phyloP scores from a whole-genome alignment of 2,888 invertebrate genomes.

The Achlya flavicornis region DNA sequence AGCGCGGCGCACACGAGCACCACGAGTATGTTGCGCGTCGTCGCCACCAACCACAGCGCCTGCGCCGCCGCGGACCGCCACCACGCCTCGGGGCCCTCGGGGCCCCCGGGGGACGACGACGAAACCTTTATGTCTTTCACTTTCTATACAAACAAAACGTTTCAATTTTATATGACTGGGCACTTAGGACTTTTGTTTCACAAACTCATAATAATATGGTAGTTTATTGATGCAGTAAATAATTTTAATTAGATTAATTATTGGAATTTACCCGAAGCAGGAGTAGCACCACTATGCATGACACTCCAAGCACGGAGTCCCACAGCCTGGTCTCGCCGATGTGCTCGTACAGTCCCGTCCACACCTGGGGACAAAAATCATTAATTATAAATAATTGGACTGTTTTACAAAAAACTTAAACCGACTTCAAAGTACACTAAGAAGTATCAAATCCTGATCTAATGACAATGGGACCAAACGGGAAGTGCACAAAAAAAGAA shows the following conservation, averaged over 20 bases:
- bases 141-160: slow-evolving; percentile 86
- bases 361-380: slow-evolving; percentile 74
- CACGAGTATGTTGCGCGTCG: slow-evolving; percentile 90
- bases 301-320: slow-evolving; percentile 88
- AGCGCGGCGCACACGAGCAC: slow-evolving; percentile 87
- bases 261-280: slow-evolving; percentile 85
- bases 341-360: slow-evolving; percentile 88
- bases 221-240: too few relatives aligned
- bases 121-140: slow-evolving; percentile 86
- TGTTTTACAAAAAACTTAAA: too few relatives aligned
- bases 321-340: slow-evolving; percentile 87
- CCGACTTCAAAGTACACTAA: too few relatives aligned
- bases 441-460: too few relatives aligned
- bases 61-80: slow-evolving; percentile 74
- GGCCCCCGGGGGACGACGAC: background rate
- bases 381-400: too few relatives aligned
- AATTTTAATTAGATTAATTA: too few relatives aligned
- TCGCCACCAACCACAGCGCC: slow-evolving; percentile 88
- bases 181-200: too few relatives aligned
- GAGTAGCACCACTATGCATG: slow-evolving; percentile 88
- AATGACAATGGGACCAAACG: too few relatives aligned
- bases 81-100: slow-evolving; percentile 1
- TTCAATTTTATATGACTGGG: too few relatives aligned
- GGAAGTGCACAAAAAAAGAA: too few relatives aligned
- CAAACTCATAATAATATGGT: too few relatives aligned